A percentile compares a stretch with the other conserved stretches of the same genome.
These are phyloP conservation scores for Polypterus senegalus DNA, from an alignment of 2,113 vertebrate genomes.

Conservation along the genomic window DNA sequence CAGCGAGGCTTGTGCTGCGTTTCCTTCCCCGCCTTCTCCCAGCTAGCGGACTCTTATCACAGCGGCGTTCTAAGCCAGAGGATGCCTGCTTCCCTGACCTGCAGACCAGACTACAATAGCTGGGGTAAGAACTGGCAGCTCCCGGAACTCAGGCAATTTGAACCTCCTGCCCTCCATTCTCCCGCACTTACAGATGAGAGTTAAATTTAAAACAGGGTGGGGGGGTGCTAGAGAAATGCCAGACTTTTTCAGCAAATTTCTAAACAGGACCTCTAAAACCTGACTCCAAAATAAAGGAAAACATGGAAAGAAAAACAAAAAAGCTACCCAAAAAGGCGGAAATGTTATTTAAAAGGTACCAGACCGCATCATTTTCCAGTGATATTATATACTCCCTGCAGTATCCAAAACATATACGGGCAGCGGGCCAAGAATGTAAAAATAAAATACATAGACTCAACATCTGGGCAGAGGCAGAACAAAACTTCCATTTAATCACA, in stretches of 20 bases:
- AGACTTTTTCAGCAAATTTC: conserved; percentile 51
- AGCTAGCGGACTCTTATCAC: no score
- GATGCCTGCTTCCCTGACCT: no score
- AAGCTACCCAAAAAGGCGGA: conserved; percentile 96
- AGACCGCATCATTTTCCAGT: conserved; percentile 99
- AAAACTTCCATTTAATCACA: conserved; percentile 97
- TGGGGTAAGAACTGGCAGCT: no score
- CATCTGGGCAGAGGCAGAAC: conserved; percentile 97
- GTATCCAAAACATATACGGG: conserved; percentile 99
- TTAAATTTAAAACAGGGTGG: conserved; percentile 17
- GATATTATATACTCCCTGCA: conserved; percentile 98
- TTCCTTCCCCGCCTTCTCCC: no score
- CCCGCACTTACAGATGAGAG: conserved; percentile 26
- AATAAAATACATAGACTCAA: conserved; percentile 90
- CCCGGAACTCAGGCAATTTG: no score
- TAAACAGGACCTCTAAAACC: conserved; percentile 52
- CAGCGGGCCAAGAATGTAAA: conserved; percentile 83
- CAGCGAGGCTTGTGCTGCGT: no score
- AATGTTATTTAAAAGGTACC: conserved; percentile 99
- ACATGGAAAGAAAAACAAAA: conserved; percentile 99
- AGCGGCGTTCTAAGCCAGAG: no score
- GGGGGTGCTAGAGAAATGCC: conserved; percentile 24
- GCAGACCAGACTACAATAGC: no score
- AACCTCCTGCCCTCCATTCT: conserved; percentile 33
- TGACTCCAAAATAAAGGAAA: conserved; percentile 90